A percentile compares a stretch with the other conserved stretches of the same genome.
Conservation (phyloP, 1,140 invertebrate genomes). For the Pemphigus obesinymphae region DNA sequence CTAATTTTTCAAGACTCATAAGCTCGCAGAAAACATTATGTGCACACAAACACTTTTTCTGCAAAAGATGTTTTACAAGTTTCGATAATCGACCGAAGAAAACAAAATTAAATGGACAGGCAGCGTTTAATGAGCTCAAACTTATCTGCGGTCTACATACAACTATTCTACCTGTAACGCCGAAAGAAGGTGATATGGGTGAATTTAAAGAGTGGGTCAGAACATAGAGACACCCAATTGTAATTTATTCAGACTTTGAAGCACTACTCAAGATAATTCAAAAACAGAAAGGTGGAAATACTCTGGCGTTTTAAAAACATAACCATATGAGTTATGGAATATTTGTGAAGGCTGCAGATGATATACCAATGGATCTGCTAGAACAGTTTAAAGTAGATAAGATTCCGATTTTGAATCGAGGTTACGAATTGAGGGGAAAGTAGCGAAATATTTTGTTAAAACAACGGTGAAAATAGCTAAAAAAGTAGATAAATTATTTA, state of each 20-base stretch:
- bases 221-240: background rate
- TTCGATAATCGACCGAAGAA: background rate
- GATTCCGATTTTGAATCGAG: background rate
- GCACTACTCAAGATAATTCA: background rate
- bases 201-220: background rate
- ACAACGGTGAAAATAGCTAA: background rate
- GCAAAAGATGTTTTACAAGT: background rate
- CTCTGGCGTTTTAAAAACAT: background rate
- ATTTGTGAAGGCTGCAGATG: background rate
- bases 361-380: background rate
- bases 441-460: background rate
- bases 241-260: slow-evolving; percentile 23
- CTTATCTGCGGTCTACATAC: background rate
- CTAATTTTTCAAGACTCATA: background rate
- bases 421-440: background rate
- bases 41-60: background rate
- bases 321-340: background rate
- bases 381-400: background rate
- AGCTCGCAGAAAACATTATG: background rate
- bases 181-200: background rate
- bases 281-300: background rate
- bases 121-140: background rate
- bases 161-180: background rate
- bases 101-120: background rate
- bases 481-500: background rate